Evolutionary conservation across 2,797 vertebrate genomes (phyloP).

Genomic region (Halcyon badia): DNA sequence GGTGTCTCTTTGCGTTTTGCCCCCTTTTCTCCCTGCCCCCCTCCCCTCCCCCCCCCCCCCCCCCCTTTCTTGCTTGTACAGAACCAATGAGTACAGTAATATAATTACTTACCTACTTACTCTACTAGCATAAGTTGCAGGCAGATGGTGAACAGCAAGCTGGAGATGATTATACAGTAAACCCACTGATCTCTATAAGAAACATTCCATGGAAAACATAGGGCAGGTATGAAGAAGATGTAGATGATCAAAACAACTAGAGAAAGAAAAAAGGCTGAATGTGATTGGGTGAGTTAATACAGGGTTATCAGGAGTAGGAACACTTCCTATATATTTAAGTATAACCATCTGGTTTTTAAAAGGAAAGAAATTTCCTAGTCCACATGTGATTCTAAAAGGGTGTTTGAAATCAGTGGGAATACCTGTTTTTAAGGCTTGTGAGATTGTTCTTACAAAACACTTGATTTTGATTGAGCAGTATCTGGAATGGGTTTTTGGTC

Average conservation of each 20-base stretch:
- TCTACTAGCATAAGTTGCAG: not conserved
- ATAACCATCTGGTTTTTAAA: constrained; percentile 20
- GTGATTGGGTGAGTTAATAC: constrained; percentile 38
- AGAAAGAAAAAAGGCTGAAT: not conserved
- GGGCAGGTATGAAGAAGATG: not conserved
- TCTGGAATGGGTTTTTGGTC: constrained; percentile 42
- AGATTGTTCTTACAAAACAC: constrained; percentile 33
- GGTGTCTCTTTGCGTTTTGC: no score
- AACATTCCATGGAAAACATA: not conserved
- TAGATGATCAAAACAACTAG: constrained; percentile 16
- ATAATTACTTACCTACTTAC: not conserved
- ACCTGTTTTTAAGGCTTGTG: constrained; percentile 14
- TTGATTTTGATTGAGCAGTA: constrained; percentile 24
- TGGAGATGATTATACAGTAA: constrained; percentile 33
- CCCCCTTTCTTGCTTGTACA: not conserved
- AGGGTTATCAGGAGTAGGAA: not conserved
- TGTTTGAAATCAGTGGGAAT: constrained; percentile 17
- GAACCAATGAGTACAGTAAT: not conserved
- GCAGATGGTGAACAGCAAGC: not conserved
- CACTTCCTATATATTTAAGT: constrained; percentile 3
- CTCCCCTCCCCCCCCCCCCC: no score
- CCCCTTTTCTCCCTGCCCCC: no score
- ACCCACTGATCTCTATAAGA: not conserved
- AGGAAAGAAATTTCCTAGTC: not conserved
- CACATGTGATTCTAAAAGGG: not conserved